Conservation (phyloP, 2,113 vertebrate species). For the Grammomys surdaster region DNA sequence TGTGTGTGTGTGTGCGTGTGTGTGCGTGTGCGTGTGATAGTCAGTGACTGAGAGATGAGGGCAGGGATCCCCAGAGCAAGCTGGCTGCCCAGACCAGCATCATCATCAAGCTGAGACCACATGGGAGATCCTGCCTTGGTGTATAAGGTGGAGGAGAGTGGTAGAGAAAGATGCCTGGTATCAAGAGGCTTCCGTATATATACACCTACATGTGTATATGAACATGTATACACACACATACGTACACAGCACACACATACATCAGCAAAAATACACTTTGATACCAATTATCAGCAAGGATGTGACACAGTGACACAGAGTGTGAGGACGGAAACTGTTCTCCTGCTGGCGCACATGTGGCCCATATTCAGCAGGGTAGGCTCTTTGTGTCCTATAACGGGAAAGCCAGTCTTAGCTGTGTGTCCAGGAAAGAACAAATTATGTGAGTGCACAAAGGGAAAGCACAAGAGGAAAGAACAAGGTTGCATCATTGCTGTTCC, state of each 20-base stretch:
- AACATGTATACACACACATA: neutral
- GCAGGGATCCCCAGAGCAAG: neutral
- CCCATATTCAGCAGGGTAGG: neutral
- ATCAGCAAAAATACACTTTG: neutral
- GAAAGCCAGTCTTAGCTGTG: neutral
- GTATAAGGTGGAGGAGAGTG: neutral
- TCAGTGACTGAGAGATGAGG: neutral
- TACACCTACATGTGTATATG: neutral
- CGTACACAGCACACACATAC: neutral
- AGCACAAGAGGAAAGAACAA: neutral
- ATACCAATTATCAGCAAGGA: neutral
- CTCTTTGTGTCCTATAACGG: neutral
- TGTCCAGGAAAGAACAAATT: neutral
- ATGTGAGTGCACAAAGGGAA: neutral
- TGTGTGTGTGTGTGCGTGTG: too few species aligned
- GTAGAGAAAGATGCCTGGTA: neutral
- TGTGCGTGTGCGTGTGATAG: neutral
- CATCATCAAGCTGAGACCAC: neutral
- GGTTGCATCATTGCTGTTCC: neutral
- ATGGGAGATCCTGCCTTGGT: neutral
- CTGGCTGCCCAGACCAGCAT: neutral
- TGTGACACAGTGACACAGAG: neutral
- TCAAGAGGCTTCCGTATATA: neutral
- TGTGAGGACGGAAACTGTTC: neutral
- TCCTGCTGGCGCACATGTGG: neutral